Evolutionary conservation across 2,797 vertebrate species (phyloP), one percentile per base, ranked within the genome.

Genomic region (Tangara arthus): DNA sequence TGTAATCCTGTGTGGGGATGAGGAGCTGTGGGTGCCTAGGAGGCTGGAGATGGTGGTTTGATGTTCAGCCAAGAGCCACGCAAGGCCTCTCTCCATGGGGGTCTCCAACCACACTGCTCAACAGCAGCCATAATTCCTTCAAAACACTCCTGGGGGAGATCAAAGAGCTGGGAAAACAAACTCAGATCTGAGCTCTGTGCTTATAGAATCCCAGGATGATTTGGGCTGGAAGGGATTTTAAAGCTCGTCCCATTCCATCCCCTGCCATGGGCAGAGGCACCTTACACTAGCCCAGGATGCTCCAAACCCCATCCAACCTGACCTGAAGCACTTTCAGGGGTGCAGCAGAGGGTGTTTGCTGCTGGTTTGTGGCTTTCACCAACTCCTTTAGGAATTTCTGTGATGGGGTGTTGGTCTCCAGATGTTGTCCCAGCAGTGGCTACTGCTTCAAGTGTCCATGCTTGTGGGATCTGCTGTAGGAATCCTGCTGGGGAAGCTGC

Each of bases 61-160:
- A 61, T 69, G 13, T 46, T 69, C 47, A 61, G 55, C 82, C 82
- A 86, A 77, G 72, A 77, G 72, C 34, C 47, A 61, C 72, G 53
- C 47, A 1, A 26, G 47, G 72, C 39, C 34, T 61, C 72, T 69
- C 72, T 61, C 63, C 34, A 3, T 46, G 72, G 72, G 64, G 55
- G 34, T 34, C 63, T 60, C n/a, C 63, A 68, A 34, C 39, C 82
- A 52, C 0, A 2, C 53, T 68, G 82, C 28, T 69, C 3, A 0
- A 39, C 71, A 60, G 20, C 72, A 77, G 16, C 47, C 64, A 34
- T 6, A 61, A 69, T 34, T 77, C 82, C 55, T 69, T 77, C 72
- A 30, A 61, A 86, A 77, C 55, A 77, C 64, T 61, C 72, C 82
- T 77, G 39, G 28, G 55, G 55, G 64, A 77, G 72, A 77, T 86